These are phyloP conservation scores for Hephaestus fuliginosus DNA, from an alignment of 2,797 vertebrate species.

Conservation along the genomic window DNA sequence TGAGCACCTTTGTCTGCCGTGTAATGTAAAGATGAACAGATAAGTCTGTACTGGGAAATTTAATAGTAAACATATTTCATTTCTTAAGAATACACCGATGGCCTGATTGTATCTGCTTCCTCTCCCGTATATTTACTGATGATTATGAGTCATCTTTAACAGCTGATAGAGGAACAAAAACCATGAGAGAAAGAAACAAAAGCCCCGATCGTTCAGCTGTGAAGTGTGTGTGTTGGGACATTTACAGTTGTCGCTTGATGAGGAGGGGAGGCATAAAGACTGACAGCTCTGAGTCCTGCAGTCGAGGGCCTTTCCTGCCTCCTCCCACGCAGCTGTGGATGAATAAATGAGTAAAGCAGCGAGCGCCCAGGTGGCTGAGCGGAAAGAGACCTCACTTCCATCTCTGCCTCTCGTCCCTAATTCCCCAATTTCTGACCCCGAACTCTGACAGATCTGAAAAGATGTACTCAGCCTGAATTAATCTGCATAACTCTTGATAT, in stretches of 20 bases:
- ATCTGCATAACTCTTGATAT: background rate
- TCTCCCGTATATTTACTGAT: background rate
- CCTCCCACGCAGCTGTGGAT: slow-evolving; percentile 39
- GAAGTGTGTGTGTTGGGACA: background rate
- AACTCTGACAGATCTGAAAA: background rate
- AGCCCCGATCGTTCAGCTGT: background rate
- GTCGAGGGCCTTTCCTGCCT: slow-evolving; percentile 38
- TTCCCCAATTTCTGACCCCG: slow-evolving; percentile 1
- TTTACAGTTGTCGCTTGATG: slow-evolving; percentile 3
- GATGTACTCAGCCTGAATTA: background rate
- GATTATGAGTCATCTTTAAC: background rate
- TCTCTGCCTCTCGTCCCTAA: background rate
- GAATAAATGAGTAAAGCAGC: slow-evolving; percentile 26
- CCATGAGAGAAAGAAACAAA: background rate
- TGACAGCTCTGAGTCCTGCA: slow-evolving; percentile 45
- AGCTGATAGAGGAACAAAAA: background rate
- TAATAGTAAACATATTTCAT: background rate
- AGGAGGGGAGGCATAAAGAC: slow-evolving; percentile 23
- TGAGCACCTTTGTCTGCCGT: background rate
- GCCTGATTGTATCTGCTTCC: background rate
- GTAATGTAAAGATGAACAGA: background rate
- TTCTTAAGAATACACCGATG: background rate
- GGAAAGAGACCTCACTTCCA: slow-evolving; percentile 11
- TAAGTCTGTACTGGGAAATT: too few relatives aligned
- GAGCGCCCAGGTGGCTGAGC: slow-evolving; percentile 50